Evolutionary conservation across 1,140 invertebrate species (phyloP), one percentile per base, ranked within the genome.

Genomic region (Palaemon carinicauda): DNA sequence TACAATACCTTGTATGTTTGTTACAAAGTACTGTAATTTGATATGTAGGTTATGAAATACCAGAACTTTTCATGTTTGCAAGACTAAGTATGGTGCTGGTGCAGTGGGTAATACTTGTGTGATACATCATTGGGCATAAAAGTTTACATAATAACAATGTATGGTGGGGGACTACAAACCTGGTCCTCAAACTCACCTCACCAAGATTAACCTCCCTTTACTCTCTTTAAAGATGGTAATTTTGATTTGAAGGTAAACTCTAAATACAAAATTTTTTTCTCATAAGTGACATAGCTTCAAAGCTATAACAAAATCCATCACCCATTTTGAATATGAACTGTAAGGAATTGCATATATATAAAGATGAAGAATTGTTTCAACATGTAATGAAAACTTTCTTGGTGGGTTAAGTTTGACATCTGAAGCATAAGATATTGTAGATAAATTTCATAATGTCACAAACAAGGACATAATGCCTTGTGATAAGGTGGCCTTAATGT

Each of bases 381-480:
- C 15, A 73, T 73, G 71, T 33, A 19, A 7, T 75, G 7, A 75
- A 31, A 50, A 75, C 41, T 75, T 33, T 50, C n/a, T 50, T n/a
- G 51, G 73, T 75, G 53, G 24, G 56, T 56, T 15, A 56, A 69
- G 65, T 27, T 60, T 80, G 78, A 80, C 29, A 29, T 56, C 19
- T 74, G 73, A 31, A 50, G 53, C 71, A 51, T 27, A 73, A 29
- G 54, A 31, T 74, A 74, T 54, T 9, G 17, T 75, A 83, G 73
- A 83, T 77, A 75, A 75, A 71, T 56, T 77, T 77, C 82, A 54
- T 80, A 80, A 83, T 83, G 82, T 83, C 82, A 83, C 82, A 83
- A 83, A 77, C 82, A 83, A 83, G 82, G 82, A 83, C 82, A 60
- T 77, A 83, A 83, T 83, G 82, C 82, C 82, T 83, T 83, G 82